phyloP scores from a whole-genome alignment of 2,888 invertebrate species.

The Auanema freiburgensis region DNA sequence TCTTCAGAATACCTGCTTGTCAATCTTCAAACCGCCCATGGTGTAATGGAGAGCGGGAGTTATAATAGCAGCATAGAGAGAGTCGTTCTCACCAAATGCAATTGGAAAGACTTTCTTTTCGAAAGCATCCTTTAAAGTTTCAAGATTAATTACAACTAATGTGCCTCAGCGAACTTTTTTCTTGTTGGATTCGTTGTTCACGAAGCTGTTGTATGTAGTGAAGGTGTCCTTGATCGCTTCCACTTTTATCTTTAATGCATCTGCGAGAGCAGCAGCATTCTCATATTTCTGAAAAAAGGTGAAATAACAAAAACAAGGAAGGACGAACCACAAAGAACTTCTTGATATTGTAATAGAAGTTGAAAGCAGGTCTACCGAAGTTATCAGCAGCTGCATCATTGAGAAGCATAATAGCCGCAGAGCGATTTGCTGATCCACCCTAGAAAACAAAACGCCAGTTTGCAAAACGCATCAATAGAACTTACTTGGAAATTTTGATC shows the following conservation, averaged over 20 bases:
- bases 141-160: not conserved
- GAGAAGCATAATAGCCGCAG: conserved; percentile 56
- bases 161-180: conserved; percentile 11
- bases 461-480: not conserved
- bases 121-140: conserved; percentile 30
- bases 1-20: conserved; percentile 28
- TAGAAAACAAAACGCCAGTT: conserved; percentile 17
- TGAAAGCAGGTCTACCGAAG: conserved; percentile 63
- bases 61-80: conserved; percentile 58
- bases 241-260: conserved; percentile 35
- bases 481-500: conserved; percentile 26
- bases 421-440: conserved; percentile 36
- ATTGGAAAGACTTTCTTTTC: conserved; percentile 55
- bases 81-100: conserved; percentile 36
- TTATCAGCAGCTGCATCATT: conserved; percentile 54
- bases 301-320: not conserved
- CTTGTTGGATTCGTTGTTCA: conserved; percentile 20
- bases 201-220: conserved; percentile 46
- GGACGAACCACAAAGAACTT: conserved; percentile 56
- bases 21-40: conserved; percentile 64
- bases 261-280: conserved; percentile 48
- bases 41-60: conserved; percentile 63
- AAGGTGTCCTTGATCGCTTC: conserved; percentile 41
- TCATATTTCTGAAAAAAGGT: conserved; percentile 37
- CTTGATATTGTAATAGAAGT: conserved; percentile 62